Conservation (phyloP, 2,888 invertebrate species). For the Conomelus anceps region DNA sequence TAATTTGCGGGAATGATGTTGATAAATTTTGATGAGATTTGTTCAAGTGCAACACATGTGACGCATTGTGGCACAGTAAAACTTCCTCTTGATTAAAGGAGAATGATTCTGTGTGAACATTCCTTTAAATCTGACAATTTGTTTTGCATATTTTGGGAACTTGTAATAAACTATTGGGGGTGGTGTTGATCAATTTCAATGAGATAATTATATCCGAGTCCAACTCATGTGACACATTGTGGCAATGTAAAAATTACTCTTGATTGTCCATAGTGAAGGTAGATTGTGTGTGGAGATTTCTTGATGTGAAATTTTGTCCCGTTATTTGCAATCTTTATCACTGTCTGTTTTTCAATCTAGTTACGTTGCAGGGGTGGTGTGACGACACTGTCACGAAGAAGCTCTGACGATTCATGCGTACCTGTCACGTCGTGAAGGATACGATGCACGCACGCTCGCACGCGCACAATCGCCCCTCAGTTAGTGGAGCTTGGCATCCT, state of each 20-base stretch:
- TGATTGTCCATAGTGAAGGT: background rate
- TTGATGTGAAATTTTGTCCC: background rate
- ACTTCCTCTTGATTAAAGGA: no score
- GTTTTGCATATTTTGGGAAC: no score
- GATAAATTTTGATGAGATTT: no score
- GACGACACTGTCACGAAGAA: background rate
- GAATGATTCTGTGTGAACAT: no score
- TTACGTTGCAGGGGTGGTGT: background rate
- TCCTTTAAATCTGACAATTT: no score
- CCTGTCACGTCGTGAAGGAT: background rate
- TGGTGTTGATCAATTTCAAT: no score
- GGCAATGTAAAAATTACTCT: background rate
- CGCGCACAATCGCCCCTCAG: background rate
- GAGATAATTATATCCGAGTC: no score
- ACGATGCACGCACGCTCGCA: background rate
- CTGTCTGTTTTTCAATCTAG: background rate
- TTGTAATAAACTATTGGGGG: no score
- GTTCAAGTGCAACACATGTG: no score
- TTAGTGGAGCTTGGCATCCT: background rate
- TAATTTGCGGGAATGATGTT: no score
- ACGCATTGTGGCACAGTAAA: no score
- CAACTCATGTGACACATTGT: no score
- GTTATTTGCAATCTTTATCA: background rate
- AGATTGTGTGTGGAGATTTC: background rate
- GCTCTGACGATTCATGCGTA: background rate